Conservation (phyloP, 2,797 vertebrate genomes). For the Lacerta agilis region DNA sequence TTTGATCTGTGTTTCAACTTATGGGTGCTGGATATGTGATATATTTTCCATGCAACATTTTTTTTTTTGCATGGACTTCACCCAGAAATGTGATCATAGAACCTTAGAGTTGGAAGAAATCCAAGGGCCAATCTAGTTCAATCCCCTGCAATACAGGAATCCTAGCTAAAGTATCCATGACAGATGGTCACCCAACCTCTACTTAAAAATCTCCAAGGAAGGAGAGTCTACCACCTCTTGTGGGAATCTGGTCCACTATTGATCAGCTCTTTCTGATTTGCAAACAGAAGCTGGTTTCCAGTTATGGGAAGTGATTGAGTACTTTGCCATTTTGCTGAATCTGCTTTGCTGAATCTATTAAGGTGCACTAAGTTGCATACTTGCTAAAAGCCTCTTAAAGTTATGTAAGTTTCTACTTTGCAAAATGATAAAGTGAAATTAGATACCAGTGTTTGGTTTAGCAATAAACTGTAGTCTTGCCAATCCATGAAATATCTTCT, state of each 20-base stretch:
- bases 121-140: too few species aligned
- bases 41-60: neutral
- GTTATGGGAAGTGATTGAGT: neutral
- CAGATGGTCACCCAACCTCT: too few species aligned
- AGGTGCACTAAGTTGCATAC: neutral
- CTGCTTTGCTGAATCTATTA: neutral
- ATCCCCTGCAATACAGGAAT: too few species aligned
- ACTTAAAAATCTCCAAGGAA: too few species aligned
- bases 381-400: neutral
- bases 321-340: neutral
- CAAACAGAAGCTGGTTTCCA: neutral
- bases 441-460: slow-evolving; percentile 19
- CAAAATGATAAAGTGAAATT: slow-evolving; percentile 39
- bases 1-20: neutral
- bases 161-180: too few species aligned
- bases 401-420: slow-evolving; percentile 17
- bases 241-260: too few species aligned
- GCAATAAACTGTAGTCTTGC: neutral
- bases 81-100: neutral
- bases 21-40: neutral
- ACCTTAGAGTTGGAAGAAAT: too few species aligned
- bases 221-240: too few species aligned
- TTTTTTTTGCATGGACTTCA: neutral
- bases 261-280: neutral
- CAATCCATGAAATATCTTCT: neutral